Evolutionary conservation across 2,888 invertebrate genomes (phyloP), one percentile per base, ranked within the genome.

Genomic region (Bembecia ichneumoniformis): DNA sequence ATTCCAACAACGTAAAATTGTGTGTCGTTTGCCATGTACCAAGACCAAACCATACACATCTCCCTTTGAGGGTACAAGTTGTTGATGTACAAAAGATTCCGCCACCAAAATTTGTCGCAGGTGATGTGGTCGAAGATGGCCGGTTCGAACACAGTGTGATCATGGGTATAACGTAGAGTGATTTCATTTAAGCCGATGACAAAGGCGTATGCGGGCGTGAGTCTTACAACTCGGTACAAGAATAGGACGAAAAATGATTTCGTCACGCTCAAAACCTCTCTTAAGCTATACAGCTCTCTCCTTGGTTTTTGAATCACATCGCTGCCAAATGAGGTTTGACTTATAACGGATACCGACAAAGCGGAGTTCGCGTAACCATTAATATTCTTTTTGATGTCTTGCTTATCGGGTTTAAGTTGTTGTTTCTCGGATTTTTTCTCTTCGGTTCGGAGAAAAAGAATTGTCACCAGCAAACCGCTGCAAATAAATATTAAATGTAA

Each of bases 21-120:
- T 52, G 92, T 93, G 65, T 94, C 94, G 62, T 93, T 94, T 7
- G 94, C 92, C 88, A 94, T 91, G 62, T 94, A 94, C 94, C 94
- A 94, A 46, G 92, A 92, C 94, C 94, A 94, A 51, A 92, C 88
- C 92, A 94, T 93, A 71, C 94, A 94, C 88, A 93, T 92, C 66
- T 94, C 93, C 17, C 87, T 83, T 67, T 92, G 91, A 0, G 93
- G 92, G 70, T 89, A 95, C 68, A 94, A 89, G 65, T 94, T 95
- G 74, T 95, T 94, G 64, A 95, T 92, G 70, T 94, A 95, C 13
- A 95, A 82, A n/a, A 92, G 88, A 66, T 95, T 95, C 52, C 94
- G 87, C 95, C 95, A 95, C 95, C 95, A 95, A 71, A 88, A 94
- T 56, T 89, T 88, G 48, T 90, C 90, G 68, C 95, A 95, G n/a